Conservation (phyloP, 1,140 invertebrate genomes). For the Pentalonia nigronervosa region DNA sequence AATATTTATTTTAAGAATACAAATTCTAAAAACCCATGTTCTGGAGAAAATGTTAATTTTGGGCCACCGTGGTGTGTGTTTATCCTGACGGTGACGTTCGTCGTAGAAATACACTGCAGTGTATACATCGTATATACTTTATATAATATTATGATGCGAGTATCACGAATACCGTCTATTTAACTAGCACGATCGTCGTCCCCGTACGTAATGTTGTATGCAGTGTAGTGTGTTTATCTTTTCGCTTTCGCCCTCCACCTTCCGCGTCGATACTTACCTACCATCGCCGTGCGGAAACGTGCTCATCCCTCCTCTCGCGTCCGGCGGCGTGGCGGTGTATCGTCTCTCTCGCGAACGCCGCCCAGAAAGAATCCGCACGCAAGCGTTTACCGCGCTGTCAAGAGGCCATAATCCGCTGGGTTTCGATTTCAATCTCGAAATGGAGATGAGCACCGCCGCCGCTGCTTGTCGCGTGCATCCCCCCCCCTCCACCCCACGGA, state of each 20-base stretch:
- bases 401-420: constrained; percentile 48
- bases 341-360: neutral
- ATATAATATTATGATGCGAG: neutral
- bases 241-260: neutral
- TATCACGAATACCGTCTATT: neutral
- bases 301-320: neutral
- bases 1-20: too few relatives aligned
- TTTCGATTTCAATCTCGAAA: constrained; percentile 56
- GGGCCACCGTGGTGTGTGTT: neutral
- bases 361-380: neutral
- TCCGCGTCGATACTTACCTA: neutral
- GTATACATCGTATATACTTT: neutral
- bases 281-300: neutral
- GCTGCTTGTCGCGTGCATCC: neutral
- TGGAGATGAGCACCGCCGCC: constrained; percentile 35
- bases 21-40: neutral
- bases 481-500: neutral
- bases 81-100: neutral
- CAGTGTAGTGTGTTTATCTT: constrained; percentile 13
- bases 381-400: constrained; percentile 36
- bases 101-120: neutral
- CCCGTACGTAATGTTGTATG: neutral
- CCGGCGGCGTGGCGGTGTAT: neutral
- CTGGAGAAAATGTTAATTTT: neutral
- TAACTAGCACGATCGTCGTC: neutral